Evolutionary conservation across 2,797 vertebrate species (phyloP).

Genomic region (Poecilia picta): DNA sequence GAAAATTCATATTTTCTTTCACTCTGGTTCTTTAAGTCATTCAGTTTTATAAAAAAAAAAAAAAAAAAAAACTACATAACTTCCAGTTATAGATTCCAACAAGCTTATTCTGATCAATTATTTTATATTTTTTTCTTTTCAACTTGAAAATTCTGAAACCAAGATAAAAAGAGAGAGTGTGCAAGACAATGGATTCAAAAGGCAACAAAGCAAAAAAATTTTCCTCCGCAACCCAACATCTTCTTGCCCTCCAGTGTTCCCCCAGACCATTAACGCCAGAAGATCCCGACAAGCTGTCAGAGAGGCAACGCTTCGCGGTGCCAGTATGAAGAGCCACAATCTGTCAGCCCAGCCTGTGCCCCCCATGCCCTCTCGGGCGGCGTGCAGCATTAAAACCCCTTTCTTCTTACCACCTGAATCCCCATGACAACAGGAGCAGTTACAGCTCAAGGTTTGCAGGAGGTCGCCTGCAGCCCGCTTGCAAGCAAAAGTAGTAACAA

Average conservation of each 20-base stretch:
- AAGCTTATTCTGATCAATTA: background rate
- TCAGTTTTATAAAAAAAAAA: background rate
- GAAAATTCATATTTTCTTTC: background rate
- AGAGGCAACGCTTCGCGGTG: conserved; percentile 44
- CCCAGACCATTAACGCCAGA: conserved; percentile 31
- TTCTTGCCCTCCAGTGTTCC: conserved; percentile 24
- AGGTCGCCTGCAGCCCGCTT: conserved; percentile 66
- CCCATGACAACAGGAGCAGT: conserved; percentile 63
- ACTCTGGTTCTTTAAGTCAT: background rate
- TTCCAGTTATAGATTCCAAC: background rate
- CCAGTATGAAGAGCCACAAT: conserved; percentile 62
- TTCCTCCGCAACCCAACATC: conserved; percentile 8
- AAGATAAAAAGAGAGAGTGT: background rate
- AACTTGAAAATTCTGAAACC: background rate
- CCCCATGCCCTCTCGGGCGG: conserved; percentile 50
- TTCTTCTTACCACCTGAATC: conserved; percentile 54
- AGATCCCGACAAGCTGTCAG: conserved; percentile 62
- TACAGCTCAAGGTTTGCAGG: conserved; percentile 78
- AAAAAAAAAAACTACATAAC: background rate
- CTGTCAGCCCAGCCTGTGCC: conserved; percentile 70
- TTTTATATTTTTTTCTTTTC: background rate
- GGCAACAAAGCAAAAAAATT: background rate
- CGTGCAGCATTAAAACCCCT: conserved; percentile 26
- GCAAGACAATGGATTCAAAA: background rate
- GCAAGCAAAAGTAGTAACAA: background rate